Conservation (phyloP, 2,888 invertebrate genomes). For the Sesamia inferens region DNA sequence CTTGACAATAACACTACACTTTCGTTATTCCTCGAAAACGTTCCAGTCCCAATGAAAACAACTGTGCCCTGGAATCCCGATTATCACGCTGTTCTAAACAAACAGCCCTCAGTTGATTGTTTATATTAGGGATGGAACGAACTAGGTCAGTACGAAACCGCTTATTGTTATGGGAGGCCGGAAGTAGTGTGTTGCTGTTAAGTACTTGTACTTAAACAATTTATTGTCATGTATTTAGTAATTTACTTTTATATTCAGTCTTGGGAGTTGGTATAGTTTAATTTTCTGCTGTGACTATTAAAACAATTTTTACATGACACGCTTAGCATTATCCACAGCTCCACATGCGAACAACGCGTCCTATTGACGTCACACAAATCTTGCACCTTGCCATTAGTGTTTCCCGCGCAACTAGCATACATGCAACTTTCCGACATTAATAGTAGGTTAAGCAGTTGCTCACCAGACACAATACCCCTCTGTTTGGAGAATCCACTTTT, state of each 20-base stretch:
- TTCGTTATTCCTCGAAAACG: constrained; percentile 27
- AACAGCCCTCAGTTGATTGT: constrained; percentile 33
- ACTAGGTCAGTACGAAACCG: constrained; percentile 49
- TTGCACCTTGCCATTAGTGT: too few relatives aligned
- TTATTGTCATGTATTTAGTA: constrained; percentile 14
- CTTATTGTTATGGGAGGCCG: constrained; percentile 49
- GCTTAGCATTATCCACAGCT: too few relatives aligned
- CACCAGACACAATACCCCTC: too few relatives aligned
- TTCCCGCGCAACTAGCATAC: too few relatives aligned
- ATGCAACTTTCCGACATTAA: too few relatives aligned
- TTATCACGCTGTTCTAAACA: constrained; percentile 27
- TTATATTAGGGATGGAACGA: constrained; percentile 45
- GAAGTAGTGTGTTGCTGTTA: constrained; percentile 44
- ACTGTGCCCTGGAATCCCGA: constrained; percentile 35
- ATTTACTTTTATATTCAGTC: constrained; percentile 24
- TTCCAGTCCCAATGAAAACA: constrained; percentile 17
- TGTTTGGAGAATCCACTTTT: too few relatives aligned
- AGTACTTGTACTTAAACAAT: constrained; percentile 46
- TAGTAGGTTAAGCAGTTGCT: too few relatives aligned
- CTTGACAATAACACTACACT: constrained; percentile 4
- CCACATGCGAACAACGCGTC: too few relatives aligned
- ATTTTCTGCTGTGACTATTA: background rate
- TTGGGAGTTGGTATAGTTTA: background rate
- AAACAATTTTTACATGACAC: background rate
- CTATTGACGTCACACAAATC: too few relatives aligned